Percentiles rank a stretch among this genome's conserved stretches.
These are phyloP conservation scores for Perca flavescens DNA, from an alignment of 2,113 vertebrate genomes.

Conservation along the genomic window DNA sequence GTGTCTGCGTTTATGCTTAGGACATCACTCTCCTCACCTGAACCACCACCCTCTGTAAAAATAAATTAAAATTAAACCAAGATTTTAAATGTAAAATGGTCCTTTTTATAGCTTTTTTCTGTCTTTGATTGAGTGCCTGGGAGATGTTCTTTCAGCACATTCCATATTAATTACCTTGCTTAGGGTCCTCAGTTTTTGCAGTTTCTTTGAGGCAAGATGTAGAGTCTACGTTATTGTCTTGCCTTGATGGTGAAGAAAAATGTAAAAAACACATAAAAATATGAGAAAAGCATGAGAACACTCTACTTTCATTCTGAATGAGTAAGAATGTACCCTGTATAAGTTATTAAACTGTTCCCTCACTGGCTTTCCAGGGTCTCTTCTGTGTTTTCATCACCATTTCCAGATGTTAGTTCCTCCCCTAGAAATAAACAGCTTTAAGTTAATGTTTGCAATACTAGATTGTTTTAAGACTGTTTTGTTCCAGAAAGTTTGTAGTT, in stretches of 20 bases:
- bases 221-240: conserved; percentile 90
- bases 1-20: conserved; percentile 97
- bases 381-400: conserved; percentile 8
- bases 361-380: conserved; percentile 68
- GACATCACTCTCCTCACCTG: conserved; percentile 94
- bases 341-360: conserved; percentile 32
- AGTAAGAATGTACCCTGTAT: neutral
- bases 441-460: neutral
- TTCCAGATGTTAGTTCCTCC: conserved; percentile 62
- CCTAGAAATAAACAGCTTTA: conserved; percentile 51
- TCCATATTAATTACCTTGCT: conserved; percentile 86
- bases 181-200: conserved; percentile 85
- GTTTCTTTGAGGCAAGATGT: conserved; percentile 88
- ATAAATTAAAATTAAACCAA: neutral
- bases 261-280: neutral
- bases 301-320: neutral
- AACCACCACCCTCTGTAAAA: conserved; percentile 82
- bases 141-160: neutral
- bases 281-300: neutral
- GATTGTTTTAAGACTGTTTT: neutral
- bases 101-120: neutral
- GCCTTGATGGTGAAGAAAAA: conserved; percentile 75
- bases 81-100: neutral
- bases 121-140: conserved; percentile 4
- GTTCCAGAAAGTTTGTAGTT: accelerated